Evolutionary conservation across 2,113 vertebrate genomes (phyloP).

Genomic region (Aix galericulata): DNA sequence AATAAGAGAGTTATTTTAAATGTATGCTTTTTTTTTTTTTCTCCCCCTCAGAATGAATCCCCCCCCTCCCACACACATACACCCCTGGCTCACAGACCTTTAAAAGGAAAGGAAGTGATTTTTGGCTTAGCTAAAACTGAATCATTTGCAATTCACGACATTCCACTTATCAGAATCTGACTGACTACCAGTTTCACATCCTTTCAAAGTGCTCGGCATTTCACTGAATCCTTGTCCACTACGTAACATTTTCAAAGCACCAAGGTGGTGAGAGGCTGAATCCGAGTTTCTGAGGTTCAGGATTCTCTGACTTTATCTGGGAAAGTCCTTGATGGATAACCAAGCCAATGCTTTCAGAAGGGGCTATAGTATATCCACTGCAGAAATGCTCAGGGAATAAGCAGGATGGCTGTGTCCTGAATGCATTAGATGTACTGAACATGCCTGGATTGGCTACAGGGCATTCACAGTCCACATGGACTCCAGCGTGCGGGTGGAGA

Average conservation of each 20-base stretch:
- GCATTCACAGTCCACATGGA: accelerated
- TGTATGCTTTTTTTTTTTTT: neutral
- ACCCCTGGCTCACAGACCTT: neutral
- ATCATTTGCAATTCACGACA: constrained; percentile 25
- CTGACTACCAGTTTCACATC: neutral
- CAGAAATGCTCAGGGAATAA: neutral
- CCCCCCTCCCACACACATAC: too few relatives aligned
- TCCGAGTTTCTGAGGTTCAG: neutral
- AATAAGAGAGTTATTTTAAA: neutral
- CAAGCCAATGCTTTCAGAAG: neutral
- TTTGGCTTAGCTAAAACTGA: constrained; percentile 34
- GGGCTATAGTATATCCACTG: neutral
- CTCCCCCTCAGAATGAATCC: too few relatives aligned
- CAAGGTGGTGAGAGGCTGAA: neutral
- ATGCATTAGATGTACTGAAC: neutral
- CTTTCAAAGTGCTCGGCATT: neutral
- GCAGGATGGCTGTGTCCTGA: accelerated
- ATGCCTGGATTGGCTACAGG: neutral
- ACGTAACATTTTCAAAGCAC: neutral
- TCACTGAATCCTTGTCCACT: neutral
- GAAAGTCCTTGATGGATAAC: neutral
- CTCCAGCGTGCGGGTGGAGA: neutral
- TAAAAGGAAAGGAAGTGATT: constrained; percentile 32
- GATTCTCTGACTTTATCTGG: neutral
- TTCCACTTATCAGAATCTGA: neutral